Conservation (phyloP, 2,113 vertebrate species). For the Gopherus evgoodei region DNA sequence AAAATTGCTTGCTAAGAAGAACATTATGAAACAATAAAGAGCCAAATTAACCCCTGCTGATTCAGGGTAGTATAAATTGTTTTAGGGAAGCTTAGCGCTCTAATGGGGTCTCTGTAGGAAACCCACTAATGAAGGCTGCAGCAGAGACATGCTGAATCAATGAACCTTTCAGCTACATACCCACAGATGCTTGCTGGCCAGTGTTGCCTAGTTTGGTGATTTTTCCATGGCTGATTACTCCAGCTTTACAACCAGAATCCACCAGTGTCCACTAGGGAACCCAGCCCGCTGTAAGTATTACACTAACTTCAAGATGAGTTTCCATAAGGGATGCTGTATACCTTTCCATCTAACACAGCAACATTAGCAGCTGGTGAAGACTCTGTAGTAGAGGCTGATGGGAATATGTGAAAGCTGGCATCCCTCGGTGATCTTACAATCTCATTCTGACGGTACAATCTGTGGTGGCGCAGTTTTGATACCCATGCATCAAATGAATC, state of each 20-base stretch:
- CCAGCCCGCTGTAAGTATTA: background rate
- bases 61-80: background rate
- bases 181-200: background rate
- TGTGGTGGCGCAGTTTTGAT: slow-evolving; percentile 93
- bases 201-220: background rate
- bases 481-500: slow-evolving; percentile 98
- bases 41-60: background rate
- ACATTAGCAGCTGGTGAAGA: slow-evolving; percentile 89
- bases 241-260: background rate
- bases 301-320: background rate
- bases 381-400: slow-evolving; percentile 88
- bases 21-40: background rate
- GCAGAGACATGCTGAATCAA: background rate
- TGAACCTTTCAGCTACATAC: background rate
- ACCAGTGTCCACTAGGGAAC: background rate
- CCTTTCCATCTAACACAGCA: slow-evolving; percentile 88
- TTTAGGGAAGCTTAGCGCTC: background rate
- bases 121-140: background rate
- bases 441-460: slow-evolving; percentile 97
- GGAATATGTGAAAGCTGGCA: slow-evolving; percentile 92
- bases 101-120: background rate
- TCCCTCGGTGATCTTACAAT: slow-evolving; percentile 96
- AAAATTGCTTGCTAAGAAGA: slow-evolving; percentile 4
- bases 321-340: slow-evolving; percentile 45
- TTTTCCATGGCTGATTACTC: background rate